phyloP scores from a whole-genome alignment of 2,888 invertebrate species.

The Rhagium mordax region DNA sequence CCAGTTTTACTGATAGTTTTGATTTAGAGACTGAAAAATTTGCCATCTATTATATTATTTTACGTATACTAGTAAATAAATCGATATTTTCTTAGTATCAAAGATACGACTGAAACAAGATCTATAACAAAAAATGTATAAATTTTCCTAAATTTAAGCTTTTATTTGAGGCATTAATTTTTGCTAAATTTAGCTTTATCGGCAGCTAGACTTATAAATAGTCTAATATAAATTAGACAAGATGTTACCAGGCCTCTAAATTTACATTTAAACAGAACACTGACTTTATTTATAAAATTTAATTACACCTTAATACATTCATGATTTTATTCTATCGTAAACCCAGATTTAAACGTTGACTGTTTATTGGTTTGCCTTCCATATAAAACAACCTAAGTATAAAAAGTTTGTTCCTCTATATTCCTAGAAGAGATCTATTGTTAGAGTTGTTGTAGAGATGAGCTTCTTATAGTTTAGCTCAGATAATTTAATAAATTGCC shows the following conservation, averaged over 20 bases:
- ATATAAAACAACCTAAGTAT: background rate
- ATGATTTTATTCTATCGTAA: conserved; percentile 21
- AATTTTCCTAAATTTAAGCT: background rate
- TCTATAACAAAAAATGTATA: background rate
- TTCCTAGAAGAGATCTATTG: background rate
- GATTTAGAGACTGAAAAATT: too few species aligned
- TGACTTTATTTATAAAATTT: conserved; percentile 25
- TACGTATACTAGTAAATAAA: too few species aligned
- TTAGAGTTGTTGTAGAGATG: too few species aligned
- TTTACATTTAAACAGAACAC: conserved; percentile 17
- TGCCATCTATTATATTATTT: too few species aligned
- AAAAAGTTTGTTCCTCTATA: background rate
- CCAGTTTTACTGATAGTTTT: too few species aligned
- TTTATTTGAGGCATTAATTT: background rate
- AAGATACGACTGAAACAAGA: background rate
- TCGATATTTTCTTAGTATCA: too few species aligned
- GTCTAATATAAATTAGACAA: conserved; percentile 14
- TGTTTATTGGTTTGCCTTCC: conserved; percentile 7
- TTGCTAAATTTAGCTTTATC: conserved; percentile 9
- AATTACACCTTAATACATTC: conserved; percentile 22
- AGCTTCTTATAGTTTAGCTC: too few species aligned
- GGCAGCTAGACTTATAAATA: background rate
- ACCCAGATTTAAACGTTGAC: conserved; percentile 10
- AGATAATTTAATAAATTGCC: too few species aligned
- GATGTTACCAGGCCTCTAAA: conserved; percentile 4